These are phyloP conservation scores for Mionectes olivaceus DNA, from an alignment of 2,797 vertebrate species.

Conservation along the genomic window DNA sequence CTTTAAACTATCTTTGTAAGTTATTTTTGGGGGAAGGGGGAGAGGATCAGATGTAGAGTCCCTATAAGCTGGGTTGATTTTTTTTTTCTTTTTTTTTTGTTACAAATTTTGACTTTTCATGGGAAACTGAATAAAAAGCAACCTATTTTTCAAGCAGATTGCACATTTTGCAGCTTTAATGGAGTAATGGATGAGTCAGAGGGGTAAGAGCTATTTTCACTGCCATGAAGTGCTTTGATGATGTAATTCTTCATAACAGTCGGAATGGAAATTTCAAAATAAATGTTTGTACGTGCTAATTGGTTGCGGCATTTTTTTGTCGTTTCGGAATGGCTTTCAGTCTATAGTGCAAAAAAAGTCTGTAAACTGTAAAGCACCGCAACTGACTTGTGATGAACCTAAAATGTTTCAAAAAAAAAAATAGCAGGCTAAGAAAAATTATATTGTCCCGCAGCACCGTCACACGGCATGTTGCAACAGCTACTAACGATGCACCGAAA, in stretches of 20 bases:
- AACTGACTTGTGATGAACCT: neutral
- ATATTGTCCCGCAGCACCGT: neutral
- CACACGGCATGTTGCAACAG: neutral
- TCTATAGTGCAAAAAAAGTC: neutral
- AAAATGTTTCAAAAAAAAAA: neutral
- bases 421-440: neutral
- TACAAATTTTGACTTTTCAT: constrained; percentile 75
- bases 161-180: constrained; percentile 88
- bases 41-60: constrained; percentile 72
- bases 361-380: neutral
- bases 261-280: constrained; percentile 84
- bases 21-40: constrained; percentile 77
- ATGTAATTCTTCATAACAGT: constrained; percentile 83
- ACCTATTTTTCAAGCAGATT: constrained; percentile 86
- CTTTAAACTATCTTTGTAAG: constrained; percentile 84
- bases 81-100: neutral
- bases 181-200: constrained; percentile 81
- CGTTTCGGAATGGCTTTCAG: constrained; percentile 59
- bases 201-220: constrained; percentile 85
- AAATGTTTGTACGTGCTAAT: constrained; percentile 85
- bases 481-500: neutral
- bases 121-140: constrained; percentile 82
- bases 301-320: constrained; percentile 59
- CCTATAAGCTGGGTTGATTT: constrained; percentile 69
- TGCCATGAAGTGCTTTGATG: constrained; percentile 86